Evolutionary conservation across 2,797 vertebrate species (phyloP).

Genomic region (Onychomys torridus): DNA sequence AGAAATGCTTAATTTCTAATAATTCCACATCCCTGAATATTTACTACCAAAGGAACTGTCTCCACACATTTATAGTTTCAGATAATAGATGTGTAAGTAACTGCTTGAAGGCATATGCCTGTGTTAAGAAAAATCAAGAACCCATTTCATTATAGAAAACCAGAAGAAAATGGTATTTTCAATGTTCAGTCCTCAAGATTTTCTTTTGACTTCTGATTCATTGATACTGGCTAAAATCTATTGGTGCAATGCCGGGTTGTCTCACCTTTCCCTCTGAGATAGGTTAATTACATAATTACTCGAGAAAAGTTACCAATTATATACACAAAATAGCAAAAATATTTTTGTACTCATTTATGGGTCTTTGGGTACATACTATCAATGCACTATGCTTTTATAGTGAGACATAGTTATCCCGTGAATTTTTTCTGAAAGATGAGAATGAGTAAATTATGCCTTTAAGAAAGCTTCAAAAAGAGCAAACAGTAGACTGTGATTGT

Average conservation of each 20-base stretch:
- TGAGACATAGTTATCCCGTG: neutral
- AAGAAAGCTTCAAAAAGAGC: neutral
- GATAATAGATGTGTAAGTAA: neutral
- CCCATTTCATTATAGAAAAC: neutral
- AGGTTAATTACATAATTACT: neutral
- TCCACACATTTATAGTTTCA: neutral
- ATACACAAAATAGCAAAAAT: neutral
- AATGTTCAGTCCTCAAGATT: neutral
- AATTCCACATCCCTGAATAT: neutral
- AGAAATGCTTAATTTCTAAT: conserved; percentile 5
- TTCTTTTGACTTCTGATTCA: conserved; percentile 23
- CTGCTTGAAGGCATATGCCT: neutral
- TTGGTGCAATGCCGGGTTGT: neutral
- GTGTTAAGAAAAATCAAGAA: conserved; percentile 27
- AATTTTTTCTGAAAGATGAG: conserved; percentile 48
- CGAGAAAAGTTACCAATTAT: neutral
- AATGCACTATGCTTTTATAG: neutral
- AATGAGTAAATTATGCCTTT: neutral
- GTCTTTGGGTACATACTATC: neutral
- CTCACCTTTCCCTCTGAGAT: neutral
- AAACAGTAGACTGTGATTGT: neutral
- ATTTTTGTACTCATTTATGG: neutral
- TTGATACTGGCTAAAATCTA: neutral
- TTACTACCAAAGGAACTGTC: neutral
- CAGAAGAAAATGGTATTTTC: conserved; percentile 11